These are phyloP conservation scores for Synanthedon vespiformis DNA, from an alignment of 2,888 invertebrate genomes.

Conservation along the genomic window DNA sequence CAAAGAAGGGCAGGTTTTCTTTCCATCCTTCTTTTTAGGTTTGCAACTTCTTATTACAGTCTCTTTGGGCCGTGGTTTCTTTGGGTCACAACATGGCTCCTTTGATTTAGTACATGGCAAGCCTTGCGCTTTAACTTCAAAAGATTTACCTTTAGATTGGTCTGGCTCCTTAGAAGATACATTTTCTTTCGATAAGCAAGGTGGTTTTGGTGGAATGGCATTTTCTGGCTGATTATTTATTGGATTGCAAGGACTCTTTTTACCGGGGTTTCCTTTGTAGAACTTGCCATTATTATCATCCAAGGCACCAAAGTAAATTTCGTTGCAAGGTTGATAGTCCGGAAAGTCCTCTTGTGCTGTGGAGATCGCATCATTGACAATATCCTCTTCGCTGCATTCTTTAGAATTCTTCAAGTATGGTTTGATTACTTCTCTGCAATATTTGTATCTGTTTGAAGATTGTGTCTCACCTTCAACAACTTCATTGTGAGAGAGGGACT, in stretches of 20 bases:
- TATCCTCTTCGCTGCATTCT: slow-evolving; percentile 18
- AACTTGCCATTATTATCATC: not conserved
- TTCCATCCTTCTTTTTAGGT: not conserved
- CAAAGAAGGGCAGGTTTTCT: slow-evolving; percentile 3
- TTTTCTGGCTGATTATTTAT: not conserved
- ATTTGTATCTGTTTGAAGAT: slow-evolving; percentile 15
- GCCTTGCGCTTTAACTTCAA: not conserved
- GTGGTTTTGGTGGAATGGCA: not conserved
- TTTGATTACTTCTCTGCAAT: slow-evolving; percentile 31
- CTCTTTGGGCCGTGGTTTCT: not conserved
- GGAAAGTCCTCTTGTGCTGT: slow-evolving; percentile 19
- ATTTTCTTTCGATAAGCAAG: not conserved
- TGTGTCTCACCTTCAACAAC: not conserved
- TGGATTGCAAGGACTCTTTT: not conserved
- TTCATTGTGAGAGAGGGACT: slow-evolving; percentile 7
- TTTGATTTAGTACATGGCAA: not conserved
- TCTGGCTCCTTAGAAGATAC: not conserved
- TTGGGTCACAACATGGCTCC: not conserved
- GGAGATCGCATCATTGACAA: slow-evolving; percentile 16
- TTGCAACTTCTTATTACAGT: not conserved
- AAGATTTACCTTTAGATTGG: not conserved
- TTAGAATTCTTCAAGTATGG: slow-evolving; percentile 21
- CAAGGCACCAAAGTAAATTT: not conserved
- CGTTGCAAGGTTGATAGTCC: slow-evolving; percentile 17
- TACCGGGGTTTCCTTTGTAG: not conserved